phyloP scores from a whole-genome alignment of 2,113 vertebrate genomes.

The Cavia porcellus region DNA sequence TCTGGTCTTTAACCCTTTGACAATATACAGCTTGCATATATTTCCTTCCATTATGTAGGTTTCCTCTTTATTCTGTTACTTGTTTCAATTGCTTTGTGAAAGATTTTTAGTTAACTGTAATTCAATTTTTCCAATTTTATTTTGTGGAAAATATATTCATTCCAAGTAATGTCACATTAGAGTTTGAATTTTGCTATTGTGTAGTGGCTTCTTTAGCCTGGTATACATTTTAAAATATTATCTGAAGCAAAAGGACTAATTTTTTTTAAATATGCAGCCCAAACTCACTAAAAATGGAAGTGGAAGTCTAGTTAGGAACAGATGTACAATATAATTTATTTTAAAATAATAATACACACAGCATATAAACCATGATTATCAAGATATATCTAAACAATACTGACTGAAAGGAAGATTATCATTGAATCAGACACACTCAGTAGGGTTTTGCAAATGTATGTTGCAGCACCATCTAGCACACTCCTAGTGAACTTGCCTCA shows the following conservation, averaged over 20 bases:
- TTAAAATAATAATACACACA: background rate
- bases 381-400: background rate
- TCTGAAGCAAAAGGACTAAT: background rate
- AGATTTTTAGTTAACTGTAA: background rate
- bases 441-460: conserved; percentile 67
- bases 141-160: background rate
- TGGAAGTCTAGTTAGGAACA: background rate
- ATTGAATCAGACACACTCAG: background rate
- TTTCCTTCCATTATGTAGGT: background rate
- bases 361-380: background rate
- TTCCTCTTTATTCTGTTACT: background rate
- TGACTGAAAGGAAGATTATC: conserved; percentile 26
- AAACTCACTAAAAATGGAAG: conserved; percentile 34
- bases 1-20: background rate
- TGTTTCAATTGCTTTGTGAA: background rate
- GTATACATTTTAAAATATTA: background rate
- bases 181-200: background rate
- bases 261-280: background rate
- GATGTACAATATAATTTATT: background rate
- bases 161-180: background rate
- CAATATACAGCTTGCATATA: background rate
- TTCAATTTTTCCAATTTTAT: background rate
- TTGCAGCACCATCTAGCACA: conserved; percentile 81
- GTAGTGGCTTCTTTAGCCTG: background rate
- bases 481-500: conserved; percentile 49